Evolutionary conservation across 1,140 invertebrate species (phyloP), one percentile per base, ranked within the genome.

Genomic region (Cydia pomonella): DNA sequence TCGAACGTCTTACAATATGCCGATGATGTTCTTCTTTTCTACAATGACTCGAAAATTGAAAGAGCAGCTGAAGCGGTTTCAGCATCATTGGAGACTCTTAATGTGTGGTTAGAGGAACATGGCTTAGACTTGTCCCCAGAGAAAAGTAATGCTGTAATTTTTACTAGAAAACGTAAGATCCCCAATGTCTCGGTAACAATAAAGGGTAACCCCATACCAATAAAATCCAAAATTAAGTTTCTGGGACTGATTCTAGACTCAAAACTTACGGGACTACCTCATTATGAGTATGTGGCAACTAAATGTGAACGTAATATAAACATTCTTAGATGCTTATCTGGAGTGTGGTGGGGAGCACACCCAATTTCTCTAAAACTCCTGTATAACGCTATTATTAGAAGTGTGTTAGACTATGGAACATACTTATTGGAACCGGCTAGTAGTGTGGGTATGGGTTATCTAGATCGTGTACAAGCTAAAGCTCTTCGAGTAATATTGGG

Each of bases 131-230:
- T 72, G 12, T 38, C 69, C n/a, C 27, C 27, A 10, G 7, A 27
- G 4, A 72, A 72, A 18, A 72, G 69, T 47, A 44, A 33, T 41
- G 69, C 41, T 18, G 38, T 72, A 9, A n/a, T 72, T 16, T 72
- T 72, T 47, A 13, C 69, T 41, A 33, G 69, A 33, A 72, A 29
- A 29, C 21, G 38, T 41, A 72, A 21, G 9, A 25, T 29, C n/a
- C 69, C 69, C 18, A 18, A 10, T 2, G 29, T 72, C 7, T 13
- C 13, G 3, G 29, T 72, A 9, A 72, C 6, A 21, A 3, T 41
- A 10, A 10, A 72, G 9, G 18, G 41, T 18, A 13, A n/a, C 4
- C 4, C 13, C 5, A 72, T 72, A 12, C 29, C 69, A 13, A 6
- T 72, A 9, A 18, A 16, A 9, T n/a, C 13, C 29, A 16, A 72